Base-by-base conservation (phyloP, 2,888 invertebrate genomes). In the Ophion ellenae region DNA sequence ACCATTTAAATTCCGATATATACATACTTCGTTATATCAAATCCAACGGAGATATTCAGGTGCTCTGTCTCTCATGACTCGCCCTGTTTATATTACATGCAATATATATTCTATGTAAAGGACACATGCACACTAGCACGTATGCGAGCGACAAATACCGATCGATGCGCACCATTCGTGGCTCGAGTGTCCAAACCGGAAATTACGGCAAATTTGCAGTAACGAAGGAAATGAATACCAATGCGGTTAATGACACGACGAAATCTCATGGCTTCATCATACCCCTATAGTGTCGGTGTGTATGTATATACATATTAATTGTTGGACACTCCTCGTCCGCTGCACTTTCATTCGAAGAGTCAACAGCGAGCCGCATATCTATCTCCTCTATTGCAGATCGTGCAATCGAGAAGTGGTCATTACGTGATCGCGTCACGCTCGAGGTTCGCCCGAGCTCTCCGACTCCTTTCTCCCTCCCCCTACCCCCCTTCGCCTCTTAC, bases 151-250 rank as follows among this genome's bases (percentile, higher is more conserved):
- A 40, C 40, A 9, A 40, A 40, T 40, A 40, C 40, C 7, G 40
- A 9, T 47, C 47, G 47, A 47, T 3, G 36, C 14, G 28, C 74
- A 53, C 53, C 69, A 77, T 73, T 28, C 28, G 40, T 20, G 57
- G 64, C 24, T n/a, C 24, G 40, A 20, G 57, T 32, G 69, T 85
- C 77, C 63, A 74, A 81, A 74, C 81, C 67, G 84, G 84, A 85
- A 81, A 81, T 85, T 81, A 81, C 74, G 40, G 74, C 64, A 81
- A 81, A 81, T 85, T 85, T 73, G 77, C 74, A 78, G 77, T 81
- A 85, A 78, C 74, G 73, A 78, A 85, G 84, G 81, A 85, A 85
- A 85, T 78, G 73, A 85, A 75, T 53, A 40, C 73, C 24, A 66
- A 32, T 45, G 73, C 57, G 74, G 64, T 81, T 85, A 73, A 81